A percentile compares a stretch with the other conserved stretches of the same genome.
phyloP scores from a whole-genome alignment of 1,140 invertebrate species.

The Stegodyphus mimosarum region DNA sequence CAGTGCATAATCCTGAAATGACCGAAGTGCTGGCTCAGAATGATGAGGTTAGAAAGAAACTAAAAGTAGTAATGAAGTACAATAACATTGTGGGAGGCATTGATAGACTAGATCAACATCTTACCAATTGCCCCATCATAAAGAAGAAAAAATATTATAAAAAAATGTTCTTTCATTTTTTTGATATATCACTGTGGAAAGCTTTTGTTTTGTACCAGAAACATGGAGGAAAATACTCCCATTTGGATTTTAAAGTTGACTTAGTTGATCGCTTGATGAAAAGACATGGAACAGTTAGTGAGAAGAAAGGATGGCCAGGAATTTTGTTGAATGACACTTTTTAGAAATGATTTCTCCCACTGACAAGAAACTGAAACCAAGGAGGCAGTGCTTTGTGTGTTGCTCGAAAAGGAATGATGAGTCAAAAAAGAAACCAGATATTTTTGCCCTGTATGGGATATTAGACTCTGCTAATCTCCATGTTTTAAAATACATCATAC shows the following conservation, averaged over 20 bases:
- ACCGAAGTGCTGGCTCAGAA: neutral
- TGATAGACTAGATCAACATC: constrained; percentile 15
- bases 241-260: constrained; percentile 33
- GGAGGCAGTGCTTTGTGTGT: constrained; percentile 34
- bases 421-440: constrained; percentile 2
- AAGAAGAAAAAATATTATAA: constrained; percentile 34
- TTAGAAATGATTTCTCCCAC: constrained; percentile 20
- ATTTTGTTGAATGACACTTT: constrained; percentile 36
- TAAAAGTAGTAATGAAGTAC: constrained; percentile 11
- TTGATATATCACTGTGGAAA: constrained; percentile 43
- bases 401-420: neutral
- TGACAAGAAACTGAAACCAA: constrained; percentile 27
- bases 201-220: constrained; percentile 36
- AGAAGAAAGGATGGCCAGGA: constrained; percentile 11
- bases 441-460: neutral
- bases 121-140: constrained; percentile 30
- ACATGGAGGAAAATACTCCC: constrained; percentile 13
- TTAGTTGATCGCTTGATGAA: constrained; percentile 1
- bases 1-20: constrained; percentile 3
- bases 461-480: no score
- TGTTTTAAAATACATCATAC: no score
- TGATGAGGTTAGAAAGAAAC: neutral
- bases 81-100: neutral
- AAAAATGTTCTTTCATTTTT: constrained; percentile 36
- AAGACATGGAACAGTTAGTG: constrained; percentile 19